Conservation (phyloP, 2,888 invertebrate genomes). For the Schrankia costaestrigalis region DNA sequence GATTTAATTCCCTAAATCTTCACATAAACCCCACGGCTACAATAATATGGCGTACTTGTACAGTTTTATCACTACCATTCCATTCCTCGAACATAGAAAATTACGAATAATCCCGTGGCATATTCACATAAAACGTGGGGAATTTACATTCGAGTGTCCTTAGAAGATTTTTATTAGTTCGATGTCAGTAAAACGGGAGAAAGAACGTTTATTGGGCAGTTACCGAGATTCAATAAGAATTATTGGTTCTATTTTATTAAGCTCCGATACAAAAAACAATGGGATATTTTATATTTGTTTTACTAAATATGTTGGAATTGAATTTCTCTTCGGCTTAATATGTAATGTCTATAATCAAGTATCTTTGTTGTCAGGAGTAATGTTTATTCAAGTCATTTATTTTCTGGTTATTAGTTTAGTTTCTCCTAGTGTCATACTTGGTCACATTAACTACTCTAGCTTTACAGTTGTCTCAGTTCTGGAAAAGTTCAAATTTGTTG, state of each 20-base stretch:
- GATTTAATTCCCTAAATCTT: constrained; percentile 5
- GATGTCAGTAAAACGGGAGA: constrained; percentile 40
- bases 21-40: constrained; percentile 7
- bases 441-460: no score
- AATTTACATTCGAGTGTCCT: constrained; percentile 46
- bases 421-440: no score
- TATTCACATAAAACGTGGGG: constrained; percentile 33
- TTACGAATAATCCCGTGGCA: constrained; percentile 33
- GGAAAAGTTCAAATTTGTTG: no score
- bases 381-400: no score
- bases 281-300: no score
- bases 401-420: no score
- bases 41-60: constrained; percentile 9
- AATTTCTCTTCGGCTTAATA: no score
- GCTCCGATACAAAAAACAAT: no score
- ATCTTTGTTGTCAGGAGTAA: no score
- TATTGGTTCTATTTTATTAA: constrained; percentile 45
- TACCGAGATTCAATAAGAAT: constrained; percentile 60
- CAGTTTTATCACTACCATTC: constrained; percentile 16
- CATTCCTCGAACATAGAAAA: constrained; percentile 19
- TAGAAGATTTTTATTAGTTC: constrained; percentile 44
- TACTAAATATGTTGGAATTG: no score
- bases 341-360: no score
- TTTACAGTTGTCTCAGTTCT: no score
- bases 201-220: constrained; percentile 58